Base-by-base conservation (phyloP, 2,797 vertebrate genomes). In the Pipistrellus pygmaeus region DNA sequence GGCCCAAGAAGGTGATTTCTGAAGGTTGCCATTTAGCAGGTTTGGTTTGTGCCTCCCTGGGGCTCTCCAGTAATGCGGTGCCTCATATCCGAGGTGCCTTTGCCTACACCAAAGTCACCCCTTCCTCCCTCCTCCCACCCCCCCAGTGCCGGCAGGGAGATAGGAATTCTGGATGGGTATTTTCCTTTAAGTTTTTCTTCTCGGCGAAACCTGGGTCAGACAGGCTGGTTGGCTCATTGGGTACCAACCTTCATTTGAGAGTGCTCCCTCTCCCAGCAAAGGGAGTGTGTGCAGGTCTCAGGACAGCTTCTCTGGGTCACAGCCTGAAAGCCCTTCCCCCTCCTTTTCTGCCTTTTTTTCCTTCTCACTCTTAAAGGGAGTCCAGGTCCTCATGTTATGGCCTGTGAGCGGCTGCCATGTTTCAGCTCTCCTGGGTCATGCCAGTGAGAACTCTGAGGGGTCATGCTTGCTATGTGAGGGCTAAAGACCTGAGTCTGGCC, bases 1-100 rank as follows among this genome's bases (percentile, higher is more conserved):
- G 73, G 25, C 27, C 88, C 5, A 20, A 77, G 86, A 93, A 96
- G 80, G 44, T 68, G 72, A 72, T 91, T 93, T 76, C 55, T 91
- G 91, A 95, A 92, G 88, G 94, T 91, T 85, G 72, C 69, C 44
- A 48, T 35, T 83, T 32, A 57, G 92, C 32, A n/a, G 32, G 5
- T 3, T 15, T 51, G 68, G 60, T 86, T 91, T 83, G 78, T 85
- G 53, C 71, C 76, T 91, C 88, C 91, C 89, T 55, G 82, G 91
- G 69, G 77, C 72, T 64, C 75, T 69, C 88, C 23, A 23, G 41
- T 30, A 7, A 71, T 5, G 25, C 44, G 0, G 1, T 2, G 23
- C 53, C 48, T 84, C 60, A 51, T 64, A 44, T 13, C 21, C 0
- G 6, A 85, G 51, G 14, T 87, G 30, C 35, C 93, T 96, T 93